Evolutionary conservation across 2,113 vertebrate genomes (phyloP).

Genomic region (Cavia porcellus): DNA sequence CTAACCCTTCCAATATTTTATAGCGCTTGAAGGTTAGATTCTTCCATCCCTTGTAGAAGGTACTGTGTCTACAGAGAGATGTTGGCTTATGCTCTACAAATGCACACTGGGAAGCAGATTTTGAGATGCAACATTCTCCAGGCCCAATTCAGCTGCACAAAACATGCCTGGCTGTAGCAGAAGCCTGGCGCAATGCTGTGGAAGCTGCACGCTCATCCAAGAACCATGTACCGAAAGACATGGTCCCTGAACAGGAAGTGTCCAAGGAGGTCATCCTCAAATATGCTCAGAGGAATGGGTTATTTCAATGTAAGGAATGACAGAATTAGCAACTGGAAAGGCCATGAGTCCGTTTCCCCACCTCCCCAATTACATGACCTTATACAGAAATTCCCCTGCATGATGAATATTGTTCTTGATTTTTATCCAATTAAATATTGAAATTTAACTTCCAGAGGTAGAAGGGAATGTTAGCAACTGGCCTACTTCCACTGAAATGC

Average conservation of each 20-base stretch:
- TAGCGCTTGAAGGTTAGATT: constrained; percentile 75
- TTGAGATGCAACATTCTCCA: constrained; percentile 91
- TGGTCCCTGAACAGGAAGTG: constrained; percentile 65
- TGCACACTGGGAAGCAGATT: constrained; percentile 87
- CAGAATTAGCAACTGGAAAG: constrained; percentile 49
- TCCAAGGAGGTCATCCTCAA: constrained; percentile 45
- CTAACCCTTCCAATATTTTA: constrained; percentile 43
- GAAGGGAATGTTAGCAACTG: constrained; percentile 86
- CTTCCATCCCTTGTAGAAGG: constrained; percentile 84
- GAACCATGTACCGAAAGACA: constrained; percentile 78
- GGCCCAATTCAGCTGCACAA: constrained; percentile 87
- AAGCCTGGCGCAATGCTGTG: constrained; percentile 89
- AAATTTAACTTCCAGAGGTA: constrained; percentile 75
- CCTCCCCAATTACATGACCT: not conserved
- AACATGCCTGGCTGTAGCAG: constrained; percentile 90
- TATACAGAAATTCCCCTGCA: constrained; percentile 42
- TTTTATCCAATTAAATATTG: constrained; percentile 83
- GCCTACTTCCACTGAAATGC: constrained; percentile 88
- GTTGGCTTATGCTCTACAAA: constrained; percentile 82
- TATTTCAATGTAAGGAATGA: constrained; percentile 33
- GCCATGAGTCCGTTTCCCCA: constrained; percentile 6
- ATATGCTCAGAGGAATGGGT: constrained; percentile 52
- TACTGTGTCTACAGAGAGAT: constrained; percentile 77
- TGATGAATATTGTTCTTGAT: constrained; percentile 69
- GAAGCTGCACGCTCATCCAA: constrained; percentile 83